Conservation (phyloP, 1,140 invertebrate species). For the Drosophila ogumai region DNA sequence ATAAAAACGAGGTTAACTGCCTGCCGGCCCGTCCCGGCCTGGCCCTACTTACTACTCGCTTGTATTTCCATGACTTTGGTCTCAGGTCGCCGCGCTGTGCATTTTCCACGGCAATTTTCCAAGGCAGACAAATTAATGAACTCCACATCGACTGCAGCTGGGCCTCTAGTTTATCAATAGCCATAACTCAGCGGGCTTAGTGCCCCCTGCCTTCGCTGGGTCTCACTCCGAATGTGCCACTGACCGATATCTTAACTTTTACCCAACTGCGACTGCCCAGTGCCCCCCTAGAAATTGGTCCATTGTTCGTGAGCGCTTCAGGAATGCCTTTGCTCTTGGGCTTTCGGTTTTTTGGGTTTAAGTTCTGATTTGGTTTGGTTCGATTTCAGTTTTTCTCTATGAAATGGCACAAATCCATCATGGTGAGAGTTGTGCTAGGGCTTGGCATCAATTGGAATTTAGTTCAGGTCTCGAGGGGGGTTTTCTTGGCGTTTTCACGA, state of each 20-base stretch:
- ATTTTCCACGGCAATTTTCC: slow-evolving; percentile 76
- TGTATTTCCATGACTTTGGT: slow-evolving; percentile 44
- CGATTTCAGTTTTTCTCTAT: slow-evolving; percentile 70
- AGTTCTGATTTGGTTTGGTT: slow-evolving; percentile 67
- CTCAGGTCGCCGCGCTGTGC: slow-evolving; percentile 35
- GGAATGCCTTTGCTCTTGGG: slow-evolving; percentile 57
- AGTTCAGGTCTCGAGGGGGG: slow-evolving; percentile 38
- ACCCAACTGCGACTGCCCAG: slow-evolving; percentile 41
- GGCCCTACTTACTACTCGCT: slow-evolving; percentile 25
- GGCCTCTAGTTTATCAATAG: slow-evolving; percentile 70
- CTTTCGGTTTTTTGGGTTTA: slow-evolving; percentile 58
- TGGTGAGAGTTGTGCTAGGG: slow-evolving; percentile 52
- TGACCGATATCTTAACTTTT: slow-evolving; percentile 83
- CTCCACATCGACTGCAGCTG: slow-evolving; percentile 58
- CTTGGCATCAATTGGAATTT: slow-evolving; percentile 63
- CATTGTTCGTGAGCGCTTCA: slow-evolving; percentile 61
- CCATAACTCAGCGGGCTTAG: slow-evolving; percentile 43
- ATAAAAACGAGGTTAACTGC: slow-evolving; percentile 74
- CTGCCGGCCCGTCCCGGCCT: background rate
- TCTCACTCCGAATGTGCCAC: slow-evolving; percentile 60
- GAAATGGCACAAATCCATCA: slow-evolving; percentile 71
- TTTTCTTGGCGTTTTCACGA: slow-evolving; percentile 14
- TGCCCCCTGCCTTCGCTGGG: slow-evolving; percentile 20
- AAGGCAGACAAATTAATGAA: slow-evolving; percentile 78
- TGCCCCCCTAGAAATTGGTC: slow-evolving; percentile 25